These are phyloP conservation scores for Pseudobourletiella spinata DNA, from an alignment of 1,140 invertebrate genomes.

Conservation along the genomic window DNA sequence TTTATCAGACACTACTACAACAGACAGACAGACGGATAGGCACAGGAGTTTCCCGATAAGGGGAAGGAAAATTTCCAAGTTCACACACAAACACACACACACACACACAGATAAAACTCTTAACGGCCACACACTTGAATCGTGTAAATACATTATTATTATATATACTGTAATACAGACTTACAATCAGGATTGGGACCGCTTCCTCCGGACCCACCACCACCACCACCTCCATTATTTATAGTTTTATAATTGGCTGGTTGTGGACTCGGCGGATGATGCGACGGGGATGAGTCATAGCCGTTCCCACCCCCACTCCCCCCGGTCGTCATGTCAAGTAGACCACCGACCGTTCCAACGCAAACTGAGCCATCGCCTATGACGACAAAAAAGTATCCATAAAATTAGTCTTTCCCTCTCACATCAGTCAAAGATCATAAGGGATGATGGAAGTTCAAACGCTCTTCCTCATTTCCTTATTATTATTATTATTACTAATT, in stretches of 20 bases:
- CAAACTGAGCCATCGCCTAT: constrained; percentile 8
- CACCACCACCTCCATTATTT: neutral
- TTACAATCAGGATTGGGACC: constrained; percentile 1
- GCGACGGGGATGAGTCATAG: constrained; percentile 16
- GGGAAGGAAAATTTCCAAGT: no score
- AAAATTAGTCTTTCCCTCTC: neutral
- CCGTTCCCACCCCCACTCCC: neutral
- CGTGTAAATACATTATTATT: no score
- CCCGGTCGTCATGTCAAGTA: constrained; percentile 29
- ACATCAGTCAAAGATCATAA: no score
- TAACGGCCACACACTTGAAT: no score
- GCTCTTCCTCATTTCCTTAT: no score
- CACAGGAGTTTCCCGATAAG: no score
- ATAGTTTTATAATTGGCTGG: constrained; percentile 9
- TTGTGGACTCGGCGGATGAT: constrained; percentile 5
- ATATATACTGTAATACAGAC: no score
- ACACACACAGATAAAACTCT: no score
- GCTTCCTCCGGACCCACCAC: neutral
- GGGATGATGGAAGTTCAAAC: no score
- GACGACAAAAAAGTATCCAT: neutral
- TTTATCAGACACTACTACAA: neutral
- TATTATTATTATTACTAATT: no score
- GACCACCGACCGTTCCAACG: constrained; percentile 10
- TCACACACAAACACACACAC: no score
- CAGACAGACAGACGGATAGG: neutral